Evolutionary conservation across 2,797 vertebrate species (phyloP).

Genomic region (Clarias pachynema): DNA sequence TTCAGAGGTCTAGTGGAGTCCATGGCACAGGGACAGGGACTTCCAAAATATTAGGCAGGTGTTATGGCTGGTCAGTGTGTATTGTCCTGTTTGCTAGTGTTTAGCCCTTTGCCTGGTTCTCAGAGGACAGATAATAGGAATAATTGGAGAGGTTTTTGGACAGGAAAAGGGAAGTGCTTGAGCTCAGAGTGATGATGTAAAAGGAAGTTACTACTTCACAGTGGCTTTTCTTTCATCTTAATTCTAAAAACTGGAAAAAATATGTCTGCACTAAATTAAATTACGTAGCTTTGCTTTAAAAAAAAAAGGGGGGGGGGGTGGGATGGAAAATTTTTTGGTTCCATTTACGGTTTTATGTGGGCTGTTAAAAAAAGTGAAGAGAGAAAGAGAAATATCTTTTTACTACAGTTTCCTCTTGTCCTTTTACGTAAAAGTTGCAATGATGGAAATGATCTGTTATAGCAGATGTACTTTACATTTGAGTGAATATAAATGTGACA

Average conservation of each 20-base stretch:
- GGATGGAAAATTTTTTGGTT: not conserved
- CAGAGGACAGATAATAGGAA: conserved; percentile 29
- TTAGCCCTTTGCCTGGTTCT: not conserved
- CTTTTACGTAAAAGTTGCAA: not conserved
- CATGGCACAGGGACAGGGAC: too few relatives aligned
- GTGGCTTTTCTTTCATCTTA: conserved; percentile 63
- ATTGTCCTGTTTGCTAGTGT: not conserved
- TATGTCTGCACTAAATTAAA: not conserved
- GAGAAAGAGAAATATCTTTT: not conserved
- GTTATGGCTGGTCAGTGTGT: not conserved
- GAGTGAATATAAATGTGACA: not conserved
- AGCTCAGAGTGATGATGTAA: conserved; percentile 69
- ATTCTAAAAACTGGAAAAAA: not conserved
- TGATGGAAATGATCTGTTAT: not conserved
- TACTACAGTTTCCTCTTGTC: not conserved
- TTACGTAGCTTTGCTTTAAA: not conserved
- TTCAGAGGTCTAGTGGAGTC: too few relatives aligned
- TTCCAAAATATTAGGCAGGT: too few relatives aligned
- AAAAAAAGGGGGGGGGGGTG: not conserved
- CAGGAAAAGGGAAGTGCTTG: conserved; percentile 38
- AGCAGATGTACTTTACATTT: not conserved
- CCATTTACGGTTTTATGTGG: not conserved
- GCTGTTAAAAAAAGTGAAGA: too few relatives aligned
- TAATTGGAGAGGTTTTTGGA: conserved; percentile 20
- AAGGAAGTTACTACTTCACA: conserved; percentile 69